Conservation (phyloP, 2,888 invertebrate species). For the Pyrrhopygopsis socrates region DNA sequence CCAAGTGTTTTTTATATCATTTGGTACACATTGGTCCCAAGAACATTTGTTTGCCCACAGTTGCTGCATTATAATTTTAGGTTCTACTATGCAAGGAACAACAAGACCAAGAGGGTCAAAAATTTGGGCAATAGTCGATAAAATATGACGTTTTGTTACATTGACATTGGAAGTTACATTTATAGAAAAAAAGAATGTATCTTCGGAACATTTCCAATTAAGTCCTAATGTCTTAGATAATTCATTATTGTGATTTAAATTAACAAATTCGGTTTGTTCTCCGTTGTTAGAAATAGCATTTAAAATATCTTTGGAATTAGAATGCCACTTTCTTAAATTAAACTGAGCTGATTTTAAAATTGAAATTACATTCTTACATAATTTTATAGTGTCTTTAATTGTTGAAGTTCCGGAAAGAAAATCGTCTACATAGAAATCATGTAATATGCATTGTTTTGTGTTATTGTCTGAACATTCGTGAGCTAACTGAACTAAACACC, state of each 20-base stretch:
- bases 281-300: neutral
- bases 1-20: neutral
- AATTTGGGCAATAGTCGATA: neutral
- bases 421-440: conserved; percentile 42
- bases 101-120: conserved; percentile 51
- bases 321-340: conserved; percentile 33
- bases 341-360: conserved; percentile 22
- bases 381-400: neutral
- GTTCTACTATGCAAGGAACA: conserved; percentile 48
- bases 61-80: conserved; percentile 70
- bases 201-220: conserved; percentile 14
- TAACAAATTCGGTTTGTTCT: neutral
- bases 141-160: neutral
- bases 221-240: conserved; percentile 4
- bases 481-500: conserved; percentile 27
- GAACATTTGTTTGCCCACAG: conserved; percentile 46
- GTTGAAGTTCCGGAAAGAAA: neutral
- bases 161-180: neutral
- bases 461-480: neutral
- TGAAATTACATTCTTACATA: neutral
- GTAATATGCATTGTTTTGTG: conserved; percentile 4
- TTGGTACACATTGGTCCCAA: neutral
- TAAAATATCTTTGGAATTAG: conserved; percentile 25
- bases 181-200: neutral
- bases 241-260: neutral